Evolutionary conservation across 2,888 invertebrate species (phyloP).

Genomic region (Girardia tigrina): DNA sequence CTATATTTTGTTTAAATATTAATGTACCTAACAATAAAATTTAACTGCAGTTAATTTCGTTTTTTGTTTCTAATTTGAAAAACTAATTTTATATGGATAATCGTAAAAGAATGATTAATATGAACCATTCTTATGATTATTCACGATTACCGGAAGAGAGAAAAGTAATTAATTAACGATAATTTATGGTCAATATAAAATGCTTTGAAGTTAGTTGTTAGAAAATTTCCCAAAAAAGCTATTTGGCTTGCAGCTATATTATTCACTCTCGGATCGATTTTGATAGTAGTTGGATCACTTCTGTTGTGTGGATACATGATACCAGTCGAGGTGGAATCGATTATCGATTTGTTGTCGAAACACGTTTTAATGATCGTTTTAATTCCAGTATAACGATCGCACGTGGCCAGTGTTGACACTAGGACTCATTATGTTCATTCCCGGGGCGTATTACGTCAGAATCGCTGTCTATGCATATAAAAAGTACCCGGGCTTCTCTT

Average conservation of each 20-base stretch:
- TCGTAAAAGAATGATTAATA: background rate
- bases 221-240: conserved; percentile 69
- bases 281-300: conserved; percentile 64
- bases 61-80: no score
- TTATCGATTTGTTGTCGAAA: background rate
- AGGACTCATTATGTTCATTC: conserved; percentile 74
- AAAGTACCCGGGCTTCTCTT: conserved; percentile 69
- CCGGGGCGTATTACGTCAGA: conserved; percentile 74
- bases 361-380: conserved; percentile 32
- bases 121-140: background rate
- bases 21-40: no score
- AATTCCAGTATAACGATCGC: conserved; percentile 63
- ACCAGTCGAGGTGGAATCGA: conserved; percentile 52
- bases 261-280: conserved; percentile 62
- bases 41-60: no score
- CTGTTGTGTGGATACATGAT: conserved; percentile 65
- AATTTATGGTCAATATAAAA: background rate
- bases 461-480: conserved; percentile 73
- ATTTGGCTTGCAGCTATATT: conserved; percentile 64
- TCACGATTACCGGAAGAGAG: conserved; percentile 3
- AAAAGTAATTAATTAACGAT: no score
- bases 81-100: background rate
- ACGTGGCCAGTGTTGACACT: conserved; percentile 76
- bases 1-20: no score
- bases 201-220: background rate